Evolutionary conservation across 2,113 vertebrate species (phyloP).

Genomic region (Psophia crepitans): DNA sequence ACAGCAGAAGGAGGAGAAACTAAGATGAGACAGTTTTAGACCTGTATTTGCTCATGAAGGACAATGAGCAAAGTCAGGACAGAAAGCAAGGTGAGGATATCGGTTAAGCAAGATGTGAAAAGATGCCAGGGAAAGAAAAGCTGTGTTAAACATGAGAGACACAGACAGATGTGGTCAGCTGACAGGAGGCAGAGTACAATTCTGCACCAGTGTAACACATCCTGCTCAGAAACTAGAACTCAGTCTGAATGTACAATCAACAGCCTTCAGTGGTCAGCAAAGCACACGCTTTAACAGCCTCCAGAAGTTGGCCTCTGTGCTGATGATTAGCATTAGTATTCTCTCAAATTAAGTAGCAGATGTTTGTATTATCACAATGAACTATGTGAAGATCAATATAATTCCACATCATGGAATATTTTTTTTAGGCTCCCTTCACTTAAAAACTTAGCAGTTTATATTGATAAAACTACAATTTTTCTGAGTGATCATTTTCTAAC

Average conservation of each 20-base stretch:
- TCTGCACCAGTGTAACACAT: neutral
- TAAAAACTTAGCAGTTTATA: constrained; percentile 3
- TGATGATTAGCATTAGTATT: neutral
- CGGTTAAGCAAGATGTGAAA: neutral
- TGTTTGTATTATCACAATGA: neutral
- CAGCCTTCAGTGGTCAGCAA: neutral
- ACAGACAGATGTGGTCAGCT: neutral
- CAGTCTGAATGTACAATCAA: neutral
- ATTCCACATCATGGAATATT: neutral
- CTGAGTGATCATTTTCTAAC: neutral
- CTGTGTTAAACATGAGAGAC: neutral
- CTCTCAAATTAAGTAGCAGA: neutral
- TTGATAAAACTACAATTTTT: constrained; percentile 6
- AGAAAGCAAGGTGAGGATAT: neutral
- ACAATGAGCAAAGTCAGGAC: neutral
- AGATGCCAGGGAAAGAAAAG: neutral
- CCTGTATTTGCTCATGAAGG: neutral
- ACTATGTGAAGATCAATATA: neutral
- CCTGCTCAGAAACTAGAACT: neutral
- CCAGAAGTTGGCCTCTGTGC: neutral
- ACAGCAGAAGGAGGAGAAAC: neutral
- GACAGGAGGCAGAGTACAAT: neutral
- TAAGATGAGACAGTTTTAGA: neutral
- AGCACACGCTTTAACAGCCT: neutral
- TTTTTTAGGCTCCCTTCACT: neutral